Percentiles rank a stretch among this genome's conserved stretches.
phyloP scores from a whole-genome alignment of 2,113 vertebrate genomes.

The Thunnus thynnus region DNA sequence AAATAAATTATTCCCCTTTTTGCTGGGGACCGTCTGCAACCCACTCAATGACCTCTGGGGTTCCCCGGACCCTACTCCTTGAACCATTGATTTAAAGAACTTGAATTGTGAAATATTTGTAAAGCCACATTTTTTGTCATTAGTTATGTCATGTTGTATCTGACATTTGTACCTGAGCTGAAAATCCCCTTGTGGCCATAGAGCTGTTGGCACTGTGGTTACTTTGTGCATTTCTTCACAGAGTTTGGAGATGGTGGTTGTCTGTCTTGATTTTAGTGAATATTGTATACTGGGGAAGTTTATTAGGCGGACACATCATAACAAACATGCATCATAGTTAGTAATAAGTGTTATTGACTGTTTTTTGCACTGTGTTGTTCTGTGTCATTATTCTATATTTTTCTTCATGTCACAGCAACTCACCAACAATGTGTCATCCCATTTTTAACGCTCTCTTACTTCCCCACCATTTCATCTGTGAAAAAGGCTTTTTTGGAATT shows the following conservation, averaged over 20 bases:
- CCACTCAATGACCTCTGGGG: no score
- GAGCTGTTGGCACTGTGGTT: neutral
- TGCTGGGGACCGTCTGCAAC: no score
- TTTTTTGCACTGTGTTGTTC: neutral
- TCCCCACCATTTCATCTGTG: no score
- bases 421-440: no score
- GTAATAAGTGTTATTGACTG: neutral
- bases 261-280: neutral
- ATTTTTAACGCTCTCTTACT: no score
- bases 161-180: neutral
- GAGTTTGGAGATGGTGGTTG: neutral
- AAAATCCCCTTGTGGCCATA: conserved; percentile 4
- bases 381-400: no score
- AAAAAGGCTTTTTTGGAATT: no score
- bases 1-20: no score
- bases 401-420: no score
- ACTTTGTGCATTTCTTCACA: neutral
- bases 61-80: no score
- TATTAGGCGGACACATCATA: neutral
- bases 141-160: neutral
- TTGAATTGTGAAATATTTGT: no score
- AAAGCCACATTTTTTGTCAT: neutral
- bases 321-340: neutral
- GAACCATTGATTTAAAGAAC: no score
- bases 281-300: neutral